Evolutionary conservation across 2,888 invertebrate species (phyloP).

Genomic region (Eristalis pertinax): DNA sequence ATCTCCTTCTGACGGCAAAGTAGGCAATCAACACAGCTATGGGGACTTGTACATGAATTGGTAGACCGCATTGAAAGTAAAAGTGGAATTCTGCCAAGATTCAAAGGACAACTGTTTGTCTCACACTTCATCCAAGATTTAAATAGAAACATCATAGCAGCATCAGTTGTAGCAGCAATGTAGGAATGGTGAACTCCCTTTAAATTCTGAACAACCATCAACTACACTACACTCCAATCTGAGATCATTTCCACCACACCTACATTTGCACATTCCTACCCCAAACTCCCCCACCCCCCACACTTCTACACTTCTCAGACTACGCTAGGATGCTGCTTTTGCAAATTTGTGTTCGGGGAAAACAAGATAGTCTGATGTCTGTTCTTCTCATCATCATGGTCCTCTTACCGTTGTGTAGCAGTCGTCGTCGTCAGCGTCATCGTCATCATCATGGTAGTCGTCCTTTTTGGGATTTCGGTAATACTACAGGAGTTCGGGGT

Average conservation of each 20-base stretch:
- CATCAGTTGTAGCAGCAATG: background rate
- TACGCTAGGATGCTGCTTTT: background rate
- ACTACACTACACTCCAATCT: slow-evolving; percentile 62
- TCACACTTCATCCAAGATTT: slow-evolving; percentile 65
- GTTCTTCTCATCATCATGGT: slow-evolving; percentile 62
- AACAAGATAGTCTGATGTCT: slow-evolving; percentile 72
- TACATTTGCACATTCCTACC: background rate
- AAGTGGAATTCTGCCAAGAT: slow-evolving; percentile 69
- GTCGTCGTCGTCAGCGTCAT: slow-evolving; percentile 52
- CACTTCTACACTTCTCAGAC: background rate
- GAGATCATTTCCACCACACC: slow-evolving; percentile 45
- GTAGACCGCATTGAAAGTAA: slow-evolving; percentile 69
- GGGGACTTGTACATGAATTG: slow-evolving; percentile 33
- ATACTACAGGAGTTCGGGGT: slow-evolving; percentile 40
- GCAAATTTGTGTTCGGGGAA: slow-evolving; percentile 67
- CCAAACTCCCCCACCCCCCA: background rate
- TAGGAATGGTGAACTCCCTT: slow-evolving; percentile 35
- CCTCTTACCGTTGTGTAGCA: slow-evolving; percentile 20
- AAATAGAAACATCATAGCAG: slow-evolving; percentile 64
- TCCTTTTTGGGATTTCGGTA: slow-evolving; percentile 57
- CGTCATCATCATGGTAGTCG: slow-evolving; percentile 52
- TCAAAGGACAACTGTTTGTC: slow-evolving; percentile 66
- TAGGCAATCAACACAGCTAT: slow-evolving; percentile 48
- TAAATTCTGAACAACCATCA: slow-evolving; percentile 66
- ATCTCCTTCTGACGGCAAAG: slow-evolving; percentile 25